Base-by-base conservation (phyloP, 2,113 vertebrate genomes). In the Callipepla squamata region DNA sequence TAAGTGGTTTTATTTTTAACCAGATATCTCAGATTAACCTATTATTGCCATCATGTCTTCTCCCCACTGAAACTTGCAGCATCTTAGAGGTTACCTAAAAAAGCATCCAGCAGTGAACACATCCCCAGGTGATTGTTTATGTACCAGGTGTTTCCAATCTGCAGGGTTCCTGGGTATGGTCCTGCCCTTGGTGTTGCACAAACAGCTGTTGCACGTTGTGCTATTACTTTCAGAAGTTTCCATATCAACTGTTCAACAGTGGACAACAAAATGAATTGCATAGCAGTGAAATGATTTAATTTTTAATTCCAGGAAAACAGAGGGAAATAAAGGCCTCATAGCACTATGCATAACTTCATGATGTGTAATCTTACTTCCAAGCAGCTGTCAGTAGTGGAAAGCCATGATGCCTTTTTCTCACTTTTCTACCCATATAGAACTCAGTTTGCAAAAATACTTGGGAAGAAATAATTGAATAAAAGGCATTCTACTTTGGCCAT, bases 1-100 rank as follows among this genome's bases (percentile, higher is more conserved):
- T 78, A 85, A 22, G 4, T 83, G 36, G 44, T 38, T 93, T 95
- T 93, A 90, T 70, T 94, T 96, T 95, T 82, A 92, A 90, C 45
- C 47, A 91, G 19, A 18, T 85, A 48, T 3, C 3, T 89, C 80
- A 78, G 40, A 78, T 94, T 85, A 92, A 78, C 63, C 51, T 93
- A 23, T 82, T 89, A 63, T 16, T 90, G 18, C 51, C 75, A 77
- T 83, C 40, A 57, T 51, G 78, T 91, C 67, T 87, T 66, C 23
- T 61, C 38, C 62, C 25, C 19, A n/a, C 4, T 44, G 50, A 77
- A 69, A 76, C n/a, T 7, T 59, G 36, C 13, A 67, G 34, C 79
- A 25, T 17, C 19, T 76, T 3, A 2, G 10, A 20, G 15, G 25
- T 15, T 80, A 51, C n/a, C 65, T 57, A 65, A 90, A 90, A 92